Percentiles rank a stretch among this genome's conserved stretches.
phyloP scores from a whole-genome alignment of 2,797 vertebrate species.

The Myripristis murdjan region DNA sequence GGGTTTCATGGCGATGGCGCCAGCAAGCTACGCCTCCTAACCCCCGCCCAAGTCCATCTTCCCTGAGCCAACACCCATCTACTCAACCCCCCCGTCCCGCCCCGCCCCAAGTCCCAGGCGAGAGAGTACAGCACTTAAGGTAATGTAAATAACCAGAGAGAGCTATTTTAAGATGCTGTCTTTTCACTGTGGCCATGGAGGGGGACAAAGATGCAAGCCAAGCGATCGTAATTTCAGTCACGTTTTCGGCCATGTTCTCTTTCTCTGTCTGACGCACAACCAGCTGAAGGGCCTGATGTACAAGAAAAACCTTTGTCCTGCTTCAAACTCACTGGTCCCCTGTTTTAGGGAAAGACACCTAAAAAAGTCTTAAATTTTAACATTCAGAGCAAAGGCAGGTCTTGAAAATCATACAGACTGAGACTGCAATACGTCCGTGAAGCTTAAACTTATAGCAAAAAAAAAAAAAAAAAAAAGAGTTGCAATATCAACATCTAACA shows the following conservation, averaged over 20 bases:
- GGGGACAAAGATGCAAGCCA: slow-evolving; percentile 81
- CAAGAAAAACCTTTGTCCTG: slow-evolving; percentile 20
- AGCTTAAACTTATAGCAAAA: background rate
- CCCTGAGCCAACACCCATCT: slow-evolving; percentile 56
- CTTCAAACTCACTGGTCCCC: slow-evolving; percentile 23
- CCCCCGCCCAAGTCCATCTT: slow-evolving; percentile 54
- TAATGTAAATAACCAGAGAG: slow-evolving; percentile 81
- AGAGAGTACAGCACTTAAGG: slow-evolving; percentile 81
- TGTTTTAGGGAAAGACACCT: slow-evolving; percentile 1
- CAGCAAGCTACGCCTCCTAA: slow-evolving; percentile 45
- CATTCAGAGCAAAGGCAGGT: background rate
- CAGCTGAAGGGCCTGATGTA: slow-evolving; percentile 49
- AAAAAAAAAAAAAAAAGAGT: background rate
- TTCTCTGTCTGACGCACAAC: slow-evolving; percentile 43
- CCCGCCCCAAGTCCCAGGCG: slow-evolving; percentile 62
- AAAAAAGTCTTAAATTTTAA: background rate
- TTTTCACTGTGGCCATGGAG: slow-evolving; percentile 70
- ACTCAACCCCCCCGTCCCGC: slow-evolving; percentile 50
- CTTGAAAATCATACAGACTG: background rate
- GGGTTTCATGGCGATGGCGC: slow-evolving; percentile 50
- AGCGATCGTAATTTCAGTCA: slow-evolving; percentile 83
- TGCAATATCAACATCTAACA: background rate
- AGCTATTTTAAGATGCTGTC: slow-evolving; percentile 84
- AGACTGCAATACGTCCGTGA: background rate
- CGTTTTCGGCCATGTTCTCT: slow-evolving; percentile 69